phyloP scores from a whole-genome alignment of 2,113 vertebrate species.

The Stegostoma tigrinum region DNA sequence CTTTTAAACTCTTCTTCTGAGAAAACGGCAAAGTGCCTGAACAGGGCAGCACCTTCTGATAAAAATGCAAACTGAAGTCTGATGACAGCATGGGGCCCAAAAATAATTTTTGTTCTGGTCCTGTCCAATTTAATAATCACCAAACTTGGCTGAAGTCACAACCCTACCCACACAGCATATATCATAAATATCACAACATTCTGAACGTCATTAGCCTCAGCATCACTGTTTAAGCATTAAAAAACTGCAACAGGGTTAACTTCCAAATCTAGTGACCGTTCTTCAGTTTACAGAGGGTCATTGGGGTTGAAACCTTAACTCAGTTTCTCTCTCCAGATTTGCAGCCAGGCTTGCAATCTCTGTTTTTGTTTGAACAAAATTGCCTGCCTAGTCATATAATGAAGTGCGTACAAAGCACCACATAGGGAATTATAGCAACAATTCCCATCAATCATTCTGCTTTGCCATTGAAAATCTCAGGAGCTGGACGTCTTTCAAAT shows the following conservation, averaged over 20 bases:
- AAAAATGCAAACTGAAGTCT: neutral
- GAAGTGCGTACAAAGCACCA: neutral
- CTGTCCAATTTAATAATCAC: neutral
- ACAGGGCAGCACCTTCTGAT: neutral
- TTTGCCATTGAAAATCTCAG: neutral
- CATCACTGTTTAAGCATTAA: neutral
- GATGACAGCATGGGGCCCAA: neutral
- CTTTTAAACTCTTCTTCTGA: neutral
- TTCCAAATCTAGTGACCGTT: no score
- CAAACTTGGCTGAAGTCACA: neutral
- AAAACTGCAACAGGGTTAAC: no score
- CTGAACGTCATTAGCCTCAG: neutral
- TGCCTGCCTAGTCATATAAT: neutral
- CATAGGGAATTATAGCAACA: neutral
- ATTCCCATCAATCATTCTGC: neutral
- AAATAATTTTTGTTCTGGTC: neutral
- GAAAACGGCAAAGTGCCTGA: no score
- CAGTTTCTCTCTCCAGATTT: no score
- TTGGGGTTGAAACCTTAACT: no score
- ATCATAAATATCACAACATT: neutral
- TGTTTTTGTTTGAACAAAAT: neutral
- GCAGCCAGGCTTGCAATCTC: no score
- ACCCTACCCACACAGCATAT: neutral
- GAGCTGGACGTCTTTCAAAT: neutral
- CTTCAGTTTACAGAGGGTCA: no score